A percentile compares a stretch with the other conserved stretches of the same genome.
Conservation (phyloP, 30 jellyfish, hydroid and myxozoan genomes). For the Hydractinia symbiolongicarpus region DNA sequence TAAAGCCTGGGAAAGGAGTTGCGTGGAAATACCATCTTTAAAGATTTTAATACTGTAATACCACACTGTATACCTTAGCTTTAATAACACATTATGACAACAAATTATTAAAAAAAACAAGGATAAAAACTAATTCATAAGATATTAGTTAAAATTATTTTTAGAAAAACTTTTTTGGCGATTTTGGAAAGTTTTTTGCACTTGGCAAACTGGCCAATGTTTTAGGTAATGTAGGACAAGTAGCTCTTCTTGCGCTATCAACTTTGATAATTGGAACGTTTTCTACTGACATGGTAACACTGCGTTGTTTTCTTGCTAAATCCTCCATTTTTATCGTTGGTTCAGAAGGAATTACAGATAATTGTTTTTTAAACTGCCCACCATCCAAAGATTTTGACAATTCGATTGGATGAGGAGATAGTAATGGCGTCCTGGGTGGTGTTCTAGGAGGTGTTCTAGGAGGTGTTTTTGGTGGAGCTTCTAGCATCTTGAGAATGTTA, state of each 20-base stretch:
- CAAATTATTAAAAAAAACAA: no score
- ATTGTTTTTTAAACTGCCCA: background rate
- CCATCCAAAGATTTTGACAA: conserved; percentile 4
- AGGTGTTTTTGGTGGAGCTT: conserved; percentile 15
- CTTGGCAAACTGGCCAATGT: background rate
- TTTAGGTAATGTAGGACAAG: background rate
- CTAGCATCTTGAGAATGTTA: background rate
- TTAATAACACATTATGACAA: no score
- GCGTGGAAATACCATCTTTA: no score
- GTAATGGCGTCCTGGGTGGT: background rate
- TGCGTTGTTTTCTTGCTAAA: background rate
- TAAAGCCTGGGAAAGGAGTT: no score
- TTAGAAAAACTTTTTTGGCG: conserved; percentile 4
- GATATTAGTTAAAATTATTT: background rate
- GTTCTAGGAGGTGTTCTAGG: conserved; percentile 12
- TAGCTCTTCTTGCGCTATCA: no score
- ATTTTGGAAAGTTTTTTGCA: conserved; percentile 3
- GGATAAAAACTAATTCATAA: no score
- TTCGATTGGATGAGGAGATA: background rate
- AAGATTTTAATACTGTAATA: no score
- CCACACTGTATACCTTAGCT: no score
- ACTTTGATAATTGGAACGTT: background rate
- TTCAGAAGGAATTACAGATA: background rate
- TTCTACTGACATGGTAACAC: background rate
- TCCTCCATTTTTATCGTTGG: background rate